Base-by-base conservation (phyloP, 2,888 invertebrate genomes). In the Polyommatus iphigenia region DNA sequence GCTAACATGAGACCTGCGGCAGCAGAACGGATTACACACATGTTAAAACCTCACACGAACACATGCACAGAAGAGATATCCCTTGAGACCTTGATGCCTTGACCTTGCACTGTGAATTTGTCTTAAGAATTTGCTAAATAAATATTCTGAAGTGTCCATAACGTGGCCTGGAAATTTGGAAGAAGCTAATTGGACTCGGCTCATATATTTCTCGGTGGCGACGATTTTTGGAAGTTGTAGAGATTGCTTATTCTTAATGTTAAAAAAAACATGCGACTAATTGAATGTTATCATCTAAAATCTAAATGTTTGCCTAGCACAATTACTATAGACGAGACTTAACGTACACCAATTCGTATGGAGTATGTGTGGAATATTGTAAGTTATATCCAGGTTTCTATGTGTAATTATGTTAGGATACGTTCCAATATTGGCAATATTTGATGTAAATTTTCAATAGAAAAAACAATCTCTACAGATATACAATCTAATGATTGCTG, bases 1-100 rank as follows among this genome's bases (percentile, higher is more conserved):
- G 88, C 87, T 89, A 83, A 91, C 90, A 89, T 92, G 90, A 79
- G 93, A 93, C 91, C 93, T 93, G 93, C 85, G 83, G 87, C 81
- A 82, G 85, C 85, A 86, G 82, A 86, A 82, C 78, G 78, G 80
- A 86, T 84, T 86, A 85, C 83, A 87, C 85, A 87, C 86, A 88
- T 83, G 83, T 77, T 72, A 72, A 62, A 77, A 62, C n/a, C 36
- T 13, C 18, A n/a, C n/a, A 20, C 20, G 18, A 72, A 20, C 20
- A 36, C 73, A 73, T 73, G 73, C 73, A 73, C 13, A 18, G n/a
- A 18, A 36, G 36, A 71, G n/a, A 41, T 7, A 10, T 10, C 72
- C 72, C 13, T 72, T 72, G 72, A 29, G 15, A 67, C 67, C 67
- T 2, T 10, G 50, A 54, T 54, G 50, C 50, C 50, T 54, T 67